Evolutionary conservation across 2,797 vertebrate species (phyloP).

Genomic region (Cebuella pygmaea): DNA sequence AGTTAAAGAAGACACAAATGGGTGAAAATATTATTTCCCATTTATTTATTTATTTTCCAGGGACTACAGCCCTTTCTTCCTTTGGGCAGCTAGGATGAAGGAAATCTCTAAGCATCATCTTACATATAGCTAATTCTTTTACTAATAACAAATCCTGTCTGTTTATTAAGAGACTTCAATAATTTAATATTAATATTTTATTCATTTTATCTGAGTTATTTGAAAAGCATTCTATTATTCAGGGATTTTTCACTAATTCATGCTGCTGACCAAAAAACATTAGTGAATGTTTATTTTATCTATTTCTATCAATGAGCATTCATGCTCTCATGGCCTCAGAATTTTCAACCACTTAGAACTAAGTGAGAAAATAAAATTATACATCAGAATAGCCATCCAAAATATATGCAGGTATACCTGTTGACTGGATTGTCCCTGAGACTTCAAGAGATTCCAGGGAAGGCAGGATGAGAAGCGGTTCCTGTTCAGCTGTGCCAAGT

Average conservation of each 20-base stretch:
- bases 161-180: neutral
- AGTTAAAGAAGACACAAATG: neutral
- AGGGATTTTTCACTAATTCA: neutral
- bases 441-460: conserved; percentile 69
- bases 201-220: neutral
- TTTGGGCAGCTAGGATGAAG: neutral
- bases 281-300: neutral
- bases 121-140: neutral
- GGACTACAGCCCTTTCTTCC: neutral
- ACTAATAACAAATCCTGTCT: neutral
- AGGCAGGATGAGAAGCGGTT: conserved; percentile 71
- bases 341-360: neutral
- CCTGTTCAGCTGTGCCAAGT: conserved; percentile 59
- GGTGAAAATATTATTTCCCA: neutral
- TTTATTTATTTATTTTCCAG: neutral
- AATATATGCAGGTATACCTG: conserved; percentile 54
- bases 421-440: neutral
- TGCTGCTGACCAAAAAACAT: neutral
- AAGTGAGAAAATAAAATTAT: neutral
- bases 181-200: neutral
- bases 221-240: conserved; percentile 9
- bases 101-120: neutral
- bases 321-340: neutral
- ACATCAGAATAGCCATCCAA: neutral
- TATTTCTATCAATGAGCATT: neutral